These are phyloP conservation scores for Xestia sexstrigata DNA, from an alignment of 2,888 invertebrate genomes.

Conservation along the genomic window DNA sequence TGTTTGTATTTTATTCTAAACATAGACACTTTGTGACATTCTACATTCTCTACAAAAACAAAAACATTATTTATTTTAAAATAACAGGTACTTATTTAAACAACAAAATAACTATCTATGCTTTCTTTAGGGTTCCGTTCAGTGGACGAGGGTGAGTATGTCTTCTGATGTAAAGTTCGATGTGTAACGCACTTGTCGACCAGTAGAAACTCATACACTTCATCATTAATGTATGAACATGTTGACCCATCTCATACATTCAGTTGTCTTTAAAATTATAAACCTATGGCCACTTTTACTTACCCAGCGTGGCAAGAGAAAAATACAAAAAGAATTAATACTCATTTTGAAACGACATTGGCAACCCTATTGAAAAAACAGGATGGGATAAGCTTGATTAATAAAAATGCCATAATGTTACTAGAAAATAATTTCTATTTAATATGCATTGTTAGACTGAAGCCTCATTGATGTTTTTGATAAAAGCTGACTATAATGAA, in stretches of 20 bases:
- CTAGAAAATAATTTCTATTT: constrained; percentile 25
- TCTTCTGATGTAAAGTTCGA: constrained; percentile 71
- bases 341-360: constrained; percentile 21
- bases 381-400: constrained; percentile 28
- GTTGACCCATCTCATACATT: constrained; percentile 60
- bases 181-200: constrained; percentile 68
- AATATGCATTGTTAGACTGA: constrained; percentile 20
- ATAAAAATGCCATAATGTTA: constrained; percentile 13
- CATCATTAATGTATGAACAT: constrained; percentile 61
- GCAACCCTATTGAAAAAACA: constrained; percentile 35
- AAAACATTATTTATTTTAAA: constrained; percentile 6
- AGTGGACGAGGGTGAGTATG: constrained; percentile 88
- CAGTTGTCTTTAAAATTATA: constrained; percentile 21
- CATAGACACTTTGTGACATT: constrained; percentile 5
- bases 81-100: constrained; percentile 4
- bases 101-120: constrained; percentile 57
- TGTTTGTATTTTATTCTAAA: background rate
- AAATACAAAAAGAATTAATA: background rate
- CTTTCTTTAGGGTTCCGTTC: constrained; percentile 85
- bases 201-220: constrained; percentile 64
- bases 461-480: constrained; percentile 8
- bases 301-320: constrained; percentile 17
- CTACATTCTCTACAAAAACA: constrained; percentile 2
- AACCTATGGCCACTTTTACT: constrained; percentile 17
- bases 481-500: constrained; percentile 1